Conservation (phyloP, 2,888 invertebrate species). For the Sinotaia quadrata region DNA sequence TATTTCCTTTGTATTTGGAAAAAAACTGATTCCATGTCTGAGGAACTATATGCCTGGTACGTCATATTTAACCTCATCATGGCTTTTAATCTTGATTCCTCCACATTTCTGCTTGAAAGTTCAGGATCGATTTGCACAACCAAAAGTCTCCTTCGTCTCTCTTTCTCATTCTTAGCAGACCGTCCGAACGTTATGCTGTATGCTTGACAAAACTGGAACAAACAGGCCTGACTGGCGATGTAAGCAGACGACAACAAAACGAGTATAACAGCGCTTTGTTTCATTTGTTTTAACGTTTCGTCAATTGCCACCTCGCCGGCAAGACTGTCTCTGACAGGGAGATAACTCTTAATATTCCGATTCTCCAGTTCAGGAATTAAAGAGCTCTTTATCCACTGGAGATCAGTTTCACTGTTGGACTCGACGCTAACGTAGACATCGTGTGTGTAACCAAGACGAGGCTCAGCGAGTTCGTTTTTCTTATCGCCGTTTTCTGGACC, state of each 20-base stretch:
- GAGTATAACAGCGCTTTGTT: conserved; percentile 8
- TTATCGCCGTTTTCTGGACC: no score
- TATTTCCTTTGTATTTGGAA: no score
- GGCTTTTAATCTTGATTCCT: conserved; percentile 11
- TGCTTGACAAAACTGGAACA: conserved; percentile 17
- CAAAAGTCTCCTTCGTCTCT: not conserved
- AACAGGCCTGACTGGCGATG: not conserved
- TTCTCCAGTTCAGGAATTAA: not conserved
- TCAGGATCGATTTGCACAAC: not conserved
- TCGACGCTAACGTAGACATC: conserved; percentile 19
- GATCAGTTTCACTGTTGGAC: conserved; percentile 7
- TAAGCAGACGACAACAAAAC: conserved; percentile 12
- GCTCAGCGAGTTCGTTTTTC: no score
- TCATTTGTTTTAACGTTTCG: conserved; percentile 5
- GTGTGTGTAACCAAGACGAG: not conserved
- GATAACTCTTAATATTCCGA: not conserved
- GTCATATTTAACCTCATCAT: conserved; percentile 15
- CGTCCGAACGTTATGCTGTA: conserved; percentile 12
- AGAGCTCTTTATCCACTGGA: conserved; percentile 1
- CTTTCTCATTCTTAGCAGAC: not conserved
- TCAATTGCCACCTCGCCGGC: conserved; percentile 11
- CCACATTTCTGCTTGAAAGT: not conserved
- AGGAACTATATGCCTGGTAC: not conserved
- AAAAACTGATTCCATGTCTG: not conserved
- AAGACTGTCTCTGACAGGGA: not conserved